These are phyloP conservation scores for Pseudocheirus occidentalis DNA, from an alignment of 2,797 vertebrate species.

Conservation along the genomic window DNA sequence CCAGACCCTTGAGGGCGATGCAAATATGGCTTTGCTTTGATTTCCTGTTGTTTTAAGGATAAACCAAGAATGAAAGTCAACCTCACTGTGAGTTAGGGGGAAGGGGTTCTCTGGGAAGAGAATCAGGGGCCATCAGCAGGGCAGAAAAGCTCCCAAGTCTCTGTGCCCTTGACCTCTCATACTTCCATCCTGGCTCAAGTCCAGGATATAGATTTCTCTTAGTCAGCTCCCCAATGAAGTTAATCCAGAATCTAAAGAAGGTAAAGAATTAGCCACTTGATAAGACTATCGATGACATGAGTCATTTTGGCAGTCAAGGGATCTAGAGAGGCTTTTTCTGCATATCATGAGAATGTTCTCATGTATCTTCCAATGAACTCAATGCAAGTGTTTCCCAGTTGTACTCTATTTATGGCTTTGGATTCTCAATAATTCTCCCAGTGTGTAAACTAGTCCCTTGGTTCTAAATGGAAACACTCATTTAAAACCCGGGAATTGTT, in stretches of 20 bases:
- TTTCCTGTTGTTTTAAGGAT: constrained; percentile 29
- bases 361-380: neutral
- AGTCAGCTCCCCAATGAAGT: constrained; percentile 2
- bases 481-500: constrained; percentile 39
- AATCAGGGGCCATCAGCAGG: neutral
- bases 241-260: neutral
- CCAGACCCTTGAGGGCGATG: neutral
- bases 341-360: constrained; percentile 6
- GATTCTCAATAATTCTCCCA: neutral
- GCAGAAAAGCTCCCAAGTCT: neutral
- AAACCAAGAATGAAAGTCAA: neutral
- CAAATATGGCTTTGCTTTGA: neutral
- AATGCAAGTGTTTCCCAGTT: neutral
- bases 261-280: neutral
- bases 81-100: neutral
- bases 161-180: neutral
- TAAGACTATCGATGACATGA: neutral
- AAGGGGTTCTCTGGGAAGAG: neutral
- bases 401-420: neutral
- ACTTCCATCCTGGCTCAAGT: neutral
- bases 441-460: neutral
- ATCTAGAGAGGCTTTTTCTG: neutral
- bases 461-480: constrained; percentile 18
- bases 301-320: neutral
- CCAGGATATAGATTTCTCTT: constrained; percentile 16